Base-by-base conservation (phyloP, 2,113 vertebrate species). In the Muntiacus reevesi region DNA sequence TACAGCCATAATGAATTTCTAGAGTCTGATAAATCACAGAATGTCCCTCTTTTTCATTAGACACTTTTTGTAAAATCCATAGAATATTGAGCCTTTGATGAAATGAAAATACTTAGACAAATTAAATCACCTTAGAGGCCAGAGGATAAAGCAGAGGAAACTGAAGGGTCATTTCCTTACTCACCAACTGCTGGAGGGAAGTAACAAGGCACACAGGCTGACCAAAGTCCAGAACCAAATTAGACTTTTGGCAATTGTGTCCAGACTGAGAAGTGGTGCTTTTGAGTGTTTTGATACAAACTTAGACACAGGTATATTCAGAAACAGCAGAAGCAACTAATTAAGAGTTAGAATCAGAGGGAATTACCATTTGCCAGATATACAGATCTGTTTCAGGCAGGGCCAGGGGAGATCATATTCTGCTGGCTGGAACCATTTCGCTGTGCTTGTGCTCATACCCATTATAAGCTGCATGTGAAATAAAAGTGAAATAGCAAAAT, bases 401-500 rank as follows among this genome's bases (percentile, higher is more conserved):
- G 47, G 47, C 74, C 28, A 78, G 43, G 50, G 64, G 27, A 97
- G 81, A 88, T 25, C 0, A 2, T 45, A n/a, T 84, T 94, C 93
- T 85, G 36, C 71, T 82, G 67, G 13, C 67, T 78, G 67, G n/a
- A 97, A 86, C 36, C 6, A 55, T 95, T 95, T 87, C 3, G 7
- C 79, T 74, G 33, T 86, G 83, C 30, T 76, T 67, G 50, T 40
- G 50, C 47, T 97, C 95, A 98, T 45, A 98, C 86, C 92, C 97
- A 93, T 95, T 76, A 90, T 40, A 89, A 85, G 52, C 28, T 96
- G 36, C 74, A 94, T 83, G 95, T 96, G 94, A 94, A 83, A 97
- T 94, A 96, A 94, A 96, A 96, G 60, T 74, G 93, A 94, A 98
- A 97, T 28, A 96, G 50, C 89, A 96, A 97, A 97, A 95, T 91